Conservation (phyloP, 1,140 invertebrate species). For the Eulimnadia texana region DNA sequence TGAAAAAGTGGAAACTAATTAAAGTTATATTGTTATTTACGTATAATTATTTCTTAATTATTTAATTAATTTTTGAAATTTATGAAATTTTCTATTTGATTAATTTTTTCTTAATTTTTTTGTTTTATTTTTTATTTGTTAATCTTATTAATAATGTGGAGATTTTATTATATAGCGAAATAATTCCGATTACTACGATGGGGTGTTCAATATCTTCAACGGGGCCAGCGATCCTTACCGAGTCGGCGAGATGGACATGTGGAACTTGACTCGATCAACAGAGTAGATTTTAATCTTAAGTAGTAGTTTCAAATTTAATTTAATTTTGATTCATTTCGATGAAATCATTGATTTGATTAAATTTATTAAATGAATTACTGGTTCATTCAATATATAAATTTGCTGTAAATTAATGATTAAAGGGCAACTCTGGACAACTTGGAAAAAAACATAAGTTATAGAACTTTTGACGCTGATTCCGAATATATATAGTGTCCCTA, state of each 20-base stretch:
- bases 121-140: conserved; percentile 8
- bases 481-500: no score
- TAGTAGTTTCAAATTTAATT: background rate
- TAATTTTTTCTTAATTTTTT: conserved; percentile 10
- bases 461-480: no score
- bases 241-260: conserved; percentile 46
- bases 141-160: no score
- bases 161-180: conserved; percentile 43
- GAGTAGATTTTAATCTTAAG: background rate
- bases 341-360: background rate
- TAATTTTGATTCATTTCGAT: background rate
- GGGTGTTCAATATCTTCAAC: conserved; percentile 54
- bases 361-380: background rate
- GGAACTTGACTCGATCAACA: conserved; percentile 48
- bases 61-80: background rate
- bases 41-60: no score
- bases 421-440: no score
- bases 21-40: no score
- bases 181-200: conserved; percentile 49
- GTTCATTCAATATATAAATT: no score
- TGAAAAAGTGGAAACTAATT: no score
- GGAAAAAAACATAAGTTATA: no score
- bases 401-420: no score
- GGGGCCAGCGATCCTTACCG: conserved; percentile 43
- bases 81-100: conserved; percentile 6